Conservation (phyloP, 2,113 vertebrate genomes). For the Anguilla japonica region DNA sequence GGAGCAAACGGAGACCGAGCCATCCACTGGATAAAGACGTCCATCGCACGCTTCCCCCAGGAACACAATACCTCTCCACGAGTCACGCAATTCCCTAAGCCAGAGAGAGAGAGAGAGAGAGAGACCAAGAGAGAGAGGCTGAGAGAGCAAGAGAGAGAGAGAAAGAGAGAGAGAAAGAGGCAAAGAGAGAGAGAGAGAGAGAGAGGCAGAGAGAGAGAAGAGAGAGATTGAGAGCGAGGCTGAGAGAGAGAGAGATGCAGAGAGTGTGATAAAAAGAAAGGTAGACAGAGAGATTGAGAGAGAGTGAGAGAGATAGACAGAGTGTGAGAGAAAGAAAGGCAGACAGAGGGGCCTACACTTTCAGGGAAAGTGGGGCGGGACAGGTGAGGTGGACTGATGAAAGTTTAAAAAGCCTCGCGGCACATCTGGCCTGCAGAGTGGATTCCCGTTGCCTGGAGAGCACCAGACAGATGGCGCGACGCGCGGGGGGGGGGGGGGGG, state of each 20-base stretch:
- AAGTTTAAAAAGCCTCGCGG: not conserved
- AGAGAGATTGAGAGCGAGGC: not conserved
- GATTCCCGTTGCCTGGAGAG: not conserved
- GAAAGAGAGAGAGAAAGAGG: not conserved
- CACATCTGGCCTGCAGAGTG: not conserved
- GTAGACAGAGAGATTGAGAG: not conserved
- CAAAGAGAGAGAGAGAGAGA: not conserved
- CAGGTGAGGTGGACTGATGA: not conserved
- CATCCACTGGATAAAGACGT: not conserved
- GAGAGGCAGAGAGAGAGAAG: not conserved
- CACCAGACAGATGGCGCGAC: not conserved
- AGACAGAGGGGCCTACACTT: not conserved
- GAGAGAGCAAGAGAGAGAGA: conserved; percentile 14
- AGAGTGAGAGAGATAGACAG: not conserved
- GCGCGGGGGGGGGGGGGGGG: not conserved
- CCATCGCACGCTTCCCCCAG: not conserved
- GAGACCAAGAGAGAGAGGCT: conserved; percentile 22
- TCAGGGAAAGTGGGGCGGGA: not conserved
- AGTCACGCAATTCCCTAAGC: too few species aligned
- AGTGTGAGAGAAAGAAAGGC: too few species aligned
- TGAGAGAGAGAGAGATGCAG: too few species aligned
- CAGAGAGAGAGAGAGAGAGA: not conserved
- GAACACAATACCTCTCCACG: not conserved
- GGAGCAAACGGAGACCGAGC: not conserved
- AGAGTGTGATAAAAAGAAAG: not conserved